A percentile compares a stretch with the other conserved stretches of the same genome.
phyloP scores from a whole-genome alignment of 2,113 vertebrate genomes.

The Tylochromis polylepis region DNA sequence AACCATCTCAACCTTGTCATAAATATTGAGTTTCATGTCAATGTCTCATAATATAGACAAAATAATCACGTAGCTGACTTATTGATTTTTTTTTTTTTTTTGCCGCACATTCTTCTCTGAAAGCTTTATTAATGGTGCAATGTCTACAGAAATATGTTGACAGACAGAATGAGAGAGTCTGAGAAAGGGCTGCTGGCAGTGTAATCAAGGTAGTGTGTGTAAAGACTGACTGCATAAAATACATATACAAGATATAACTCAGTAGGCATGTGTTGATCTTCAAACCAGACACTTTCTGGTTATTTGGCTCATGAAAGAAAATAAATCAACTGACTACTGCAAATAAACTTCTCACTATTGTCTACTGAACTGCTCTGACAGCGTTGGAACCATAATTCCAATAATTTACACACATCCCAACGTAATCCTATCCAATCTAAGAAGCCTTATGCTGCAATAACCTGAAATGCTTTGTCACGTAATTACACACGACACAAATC shows the following conservation, averaged over 20 bases:
- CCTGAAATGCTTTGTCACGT: neutral
- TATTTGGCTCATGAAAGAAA: constrained; percentile 50
- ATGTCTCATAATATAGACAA: constrained; percentile 64
- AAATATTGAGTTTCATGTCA: constrained; percentile 41
- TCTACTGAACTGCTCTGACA: constrained; percentile 8
- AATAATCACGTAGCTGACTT: constrained; percentile 54
- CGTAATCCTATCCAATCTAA: neutral
- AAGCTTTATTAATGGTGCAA: constrained; percentile 10
- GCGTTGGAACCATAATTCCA: constrained; percentile 4
- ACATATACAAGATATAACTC: constrained; percentile 29
- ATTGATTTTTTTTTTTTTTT: constrained; percentile 7
- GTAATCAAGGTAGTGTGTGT: neutral
- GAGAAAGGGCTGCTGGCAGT: constrained; percentile 10
- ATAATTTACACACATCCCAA: constrained; percentile 6
- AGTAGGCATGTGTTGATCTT: neutral
- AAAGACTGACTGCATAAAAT: constrained; percentile 18
- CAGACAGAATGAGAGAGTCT: neutral
- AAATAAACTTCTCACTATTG: constrained; percentile 37
- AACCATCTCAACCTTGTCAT: neutral
- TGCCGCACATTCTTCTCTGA: constrained; percentile 12
- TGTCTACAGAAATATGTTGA: constrained; percentile 40
- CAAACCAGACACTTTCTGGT: constrained; percentile 3
- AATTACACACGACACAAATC: neutral
- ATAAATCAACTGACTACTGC: constrained; percentile 27
- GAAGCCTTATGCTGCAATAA: neutral